Conservation (phyloP, 2,113 vertebrate genomes). For the Onychorhynchus coronatus region DNA sequence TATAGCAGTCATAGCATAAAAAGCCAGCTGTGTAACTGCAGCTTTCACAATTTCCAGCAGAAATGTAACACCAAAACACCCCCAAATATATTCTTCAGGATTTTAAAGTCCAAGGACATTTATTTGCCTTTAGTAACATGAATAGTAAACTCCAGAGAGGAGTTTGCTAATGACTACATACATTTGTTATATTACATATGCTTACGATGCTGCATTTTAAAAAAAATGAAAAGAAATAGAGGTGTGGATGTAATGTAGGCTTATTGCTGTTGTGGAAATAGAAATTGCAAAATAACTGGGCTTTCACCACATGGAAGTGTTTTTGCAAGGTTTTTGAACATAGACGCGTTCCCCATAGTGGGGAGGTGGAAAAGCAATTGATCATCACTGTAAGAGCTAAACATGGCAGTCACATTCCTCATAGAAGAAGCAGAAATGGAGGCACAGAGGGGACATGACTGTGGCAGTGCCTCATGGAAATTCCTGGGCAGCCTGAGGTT, state of each 20-base stretch:
- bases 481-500: neutral
- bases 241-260: neutral
- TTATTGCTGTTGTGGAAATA: neutral
- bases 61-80: neutral
- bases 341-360: neutral
- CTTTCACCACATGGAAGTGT: neutral
- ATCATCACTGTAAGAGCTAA: neutral
- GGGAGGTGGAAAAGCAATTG: neutral
- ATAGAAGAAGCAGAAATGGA: neutral
- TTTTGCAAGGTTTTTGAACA: neutral
- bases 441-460: neutral
- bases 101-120: neutral
- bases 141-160: neutral
- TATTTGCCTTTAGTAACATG: neutral
- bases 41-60: slow-evolving; percentile 2
- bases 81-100: neutral
- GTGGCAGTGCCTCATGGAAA: neutral
- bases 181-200: neutral
- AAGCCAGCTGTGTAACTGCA: slow-evolving; percentile 29
- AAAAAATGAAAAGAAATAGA: neutral
- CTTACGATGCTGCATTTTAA: neutral
- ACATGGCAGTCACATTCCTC: neutral
- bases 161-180: neutral
- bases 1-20: slow-evolving; percentile 33
- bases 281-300: neutral